A percentile compares a stretch with the other conserved stretches of the same genome.
These are phyloP conservation scores for Pseudochirops cupreus DNA, from an alignment of 2,797 vertebrate genomes.

Conservation along the genomic window DNA sequence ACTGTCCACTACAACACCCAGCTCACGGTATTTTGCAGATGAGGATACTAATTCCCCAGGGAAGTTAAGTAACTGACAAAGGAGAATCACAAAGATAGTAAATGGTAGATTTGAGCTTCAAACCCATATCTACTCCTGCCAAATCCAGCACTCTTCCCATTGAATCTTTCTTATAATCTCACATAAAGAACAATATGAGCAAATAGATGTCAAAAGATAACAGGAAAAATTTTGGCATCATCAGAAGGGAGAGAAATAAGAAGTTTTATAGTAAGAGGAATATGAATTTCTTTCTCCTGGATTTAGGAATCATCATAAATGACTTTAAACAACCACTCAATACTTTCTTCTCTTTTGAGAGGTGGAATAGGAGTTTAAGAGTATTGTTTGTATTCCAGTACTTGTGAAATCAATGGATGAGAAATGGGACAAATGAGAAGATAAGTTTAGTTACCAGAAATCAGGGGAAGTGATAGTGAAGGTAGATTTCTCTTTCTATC, in stretches of 20 bases:
- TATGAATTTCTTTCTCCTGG: not conserved
- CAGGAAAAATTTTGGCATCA: constrained; percentile 26
- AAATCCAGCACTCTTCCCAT: not conserved
- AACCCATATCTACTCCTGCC: too few species aligned
- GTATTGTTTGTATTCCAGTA: too few species aligned
- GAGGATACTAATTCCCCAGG: too few species aligned
- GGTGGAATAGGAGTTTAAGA: too few species aligned
- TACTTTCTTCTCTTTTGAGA: too few species aligned
- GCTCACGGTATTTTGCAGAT: too few species aligned
- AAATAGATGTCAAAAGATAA: not conserved
- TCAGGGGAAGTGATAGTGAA: not conserved
- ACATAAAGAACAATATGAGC: not conserved
- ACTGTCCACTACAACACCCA: too few species aligned
- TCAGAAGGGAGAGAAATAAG: not conserved
- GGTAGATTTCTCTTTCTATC: not conserved
- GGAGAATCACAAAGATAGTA: too few species aligned
- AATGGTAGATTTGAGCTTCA: too few species aligned
- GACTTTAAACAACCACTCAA: too few species aligned
- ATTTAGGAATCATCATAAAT: not conserved
- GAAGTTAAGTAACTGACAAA: too few species aligned
- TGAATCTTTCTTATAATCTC: constrained; percentile 7
- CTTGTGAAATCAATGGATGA: not conserved
- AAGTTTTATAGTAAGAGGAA: not conserved
- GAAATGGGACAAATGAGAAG: not conserved
- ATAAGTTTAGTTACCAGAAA: not conserved